These are phyloP conservation scores for Rhinichthys osculus DNA, from an alignment of 2,797 vertebrate species.

Conservation along the genomic window DNA sequence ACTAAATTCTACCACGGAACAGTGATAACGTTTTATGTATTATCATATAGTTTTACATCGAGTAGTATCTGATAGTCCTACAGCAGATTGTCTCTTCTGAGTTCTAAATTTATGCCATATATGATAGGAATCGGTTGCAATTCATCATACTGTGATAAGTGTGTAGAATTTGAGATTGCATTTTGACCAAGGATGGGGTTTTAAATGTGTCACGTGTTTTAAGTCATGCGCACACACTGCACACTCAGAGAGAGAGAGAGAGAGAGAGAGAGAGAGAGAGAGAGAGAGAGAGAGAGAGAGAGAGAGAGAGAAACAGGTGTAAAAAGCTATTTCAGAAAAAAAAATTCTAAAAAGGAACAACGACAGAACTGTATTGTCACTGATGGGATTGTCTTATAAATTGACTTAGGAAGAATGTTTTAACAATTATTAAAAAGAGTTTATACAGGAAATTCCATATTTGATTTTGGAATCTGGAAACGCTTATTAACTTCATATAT, in stretches of 20 bases:
- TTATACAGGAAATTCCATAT: background rate
- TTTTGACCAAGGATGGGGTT: background rate
- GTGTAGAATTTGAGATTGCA: background rate
- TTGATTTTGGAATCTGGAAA: background rate
- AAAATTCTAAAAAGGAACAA: no score
- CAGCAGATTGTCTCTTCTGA: background rate
- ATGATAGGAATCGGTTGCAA: background rate
- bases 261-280: no score
- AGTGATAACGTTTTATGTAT: background rate
- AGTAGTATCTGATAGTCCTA: background rate
- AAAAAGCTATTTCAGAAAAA: background rate
- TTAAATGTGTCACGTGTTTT: no score
- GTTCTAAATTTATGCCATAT: background rate
- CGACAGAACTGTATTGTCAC: background rate
- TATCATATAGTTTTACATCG: background rate
- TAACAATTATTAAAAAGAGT: background rate
- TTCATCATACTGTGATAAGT: slow-evolving; percentile 6
- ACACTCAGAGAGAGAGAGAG: background rate
- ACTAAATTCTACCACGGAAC: background rate
- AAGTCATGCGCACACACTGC: background rate
- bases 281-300: no score
- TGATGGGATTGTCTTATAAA: background rate
- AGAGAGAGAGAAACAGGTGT: no score
- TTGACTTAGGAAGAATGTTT: background rate
- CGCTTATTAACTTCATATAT: background rate